These are phyloP conservation scores for Xiphias gladius DNA, from an alignment of 2,113 vertebrate species.

Conservation along the genomic window DNA sequence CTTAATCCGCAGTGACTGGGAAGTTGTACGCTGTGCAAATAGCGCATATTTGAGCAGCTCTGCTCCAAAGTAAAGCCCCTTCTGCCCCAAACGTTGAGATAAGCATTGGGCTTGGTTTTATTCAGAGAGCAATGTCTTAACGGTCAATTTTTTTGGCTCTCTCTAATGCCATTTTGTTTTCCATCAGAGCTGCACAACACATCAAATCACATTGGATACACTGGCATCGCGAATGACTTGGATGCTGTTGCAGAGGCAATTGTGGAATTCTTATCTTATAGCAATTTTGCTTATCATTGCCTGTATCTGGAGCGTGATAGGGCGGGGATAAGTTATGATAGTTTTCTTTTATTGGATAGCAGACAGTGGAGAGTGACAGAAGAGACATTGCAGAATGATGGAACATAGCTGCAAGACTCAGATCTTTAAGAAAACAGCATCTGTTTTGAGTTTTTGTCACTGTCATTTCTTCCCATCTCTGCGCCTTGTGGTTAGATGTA, in stretches of 20 bases:
- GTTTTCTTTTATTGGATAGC: conserved; percentile 6
- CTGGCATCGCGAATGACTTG: not conserved
- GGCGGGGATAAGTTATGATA: not conserved
- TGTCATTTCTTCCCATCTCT: not conserved
- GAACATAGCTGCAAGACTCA: not conserved
- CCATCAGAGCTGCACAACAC: conserved; percentile 19
- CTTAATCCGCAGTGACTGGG: conserved; percentile 84
- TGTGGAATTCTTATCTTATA: conserved; percentile 49
- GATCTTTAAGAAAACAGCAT: not conserved
- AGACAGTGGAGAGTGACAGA: not conserved
- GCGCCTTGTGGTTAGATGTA: conserved; percentile 15
- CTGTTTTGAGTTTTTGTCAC: not conserved
- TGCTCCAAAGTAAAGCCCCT: conserved; percentile 75
- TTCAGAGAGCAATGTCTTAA: conserved; percentile 61
- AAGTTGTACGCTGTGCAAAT: conserved; percentile 85
- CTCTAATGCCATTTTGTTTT: conserved; percentile 47
- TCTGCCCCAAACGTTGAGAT: conserved; percentile 80
- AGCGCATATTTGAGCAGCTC: conserved; percentile 83
- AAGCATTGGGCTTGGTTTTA: conserved; percentile 72
- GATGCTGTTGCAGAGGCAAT: not conserved
- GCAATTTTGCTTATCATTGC: conserved; percentile 13
- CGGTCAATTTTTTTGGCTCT: conserved; percentile 53
- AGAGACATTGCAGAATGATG: not conserved
- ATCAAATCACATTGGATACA: conserved; percentile 7
- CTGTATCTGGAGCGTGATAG: conserved; percentile 31